Conservation (phyloP, 2,797 vertebrate species). For the Mus minutoides region DNA sequence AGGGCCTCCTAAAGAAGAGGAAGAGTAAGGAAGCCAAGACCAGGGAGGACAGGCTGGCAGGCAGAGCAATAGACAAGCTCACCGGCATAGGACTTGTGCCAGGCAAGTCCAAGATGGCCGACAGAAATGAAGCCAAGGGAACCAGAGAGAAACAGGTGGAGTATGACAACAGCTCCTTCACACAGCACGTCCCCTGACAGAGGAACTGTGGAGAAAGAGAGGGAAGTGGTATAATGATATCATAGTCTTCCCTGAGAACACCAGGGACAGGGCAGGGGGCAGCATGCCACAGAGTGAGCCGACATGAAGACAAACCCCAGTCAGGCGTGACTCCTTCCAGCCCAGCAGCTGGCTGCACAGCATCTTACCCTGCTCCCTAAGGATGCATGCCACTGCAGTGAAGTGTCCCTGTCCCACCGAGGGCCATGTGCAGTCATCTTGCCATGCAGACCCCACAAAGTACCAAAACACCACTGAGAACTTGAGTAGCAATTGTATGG, state of each 20-base stretch:
- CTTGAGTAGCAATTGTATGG: not conserved
- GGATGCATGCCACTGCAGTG: not conserved
- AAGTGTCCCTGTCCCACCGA: not conserved
- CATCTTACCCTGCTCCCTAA: not conserved
- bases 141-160: not conserved
- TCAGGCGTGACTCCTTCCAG: not conserved
- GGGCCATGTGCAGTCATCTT: not conserved
- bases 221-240: not conserved
- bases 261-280: not conserved
- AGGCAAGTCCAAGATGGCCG: not conserved
- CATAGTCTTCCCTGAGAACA: not conserved
- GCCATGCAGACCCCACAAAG: not conserved
- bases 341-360: not conserved
- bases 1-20: not conserved
- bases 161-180: not conserved
- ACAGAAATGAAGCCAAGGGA: not conserved
- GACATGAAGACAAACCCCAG: not conserved
- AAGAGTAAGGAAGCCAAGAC: no score
- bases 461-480: not conserved
- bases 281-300: no score
- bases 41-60: not conserved
- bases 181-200: not conserved
- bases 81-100: no score
- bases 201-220: not conserved
- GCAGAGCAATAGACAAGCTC: not conserved